Evolutionary conservation across 2,797 vertebrate species (phyloP).

Genomic region (Sebastes jordani): DNA sequence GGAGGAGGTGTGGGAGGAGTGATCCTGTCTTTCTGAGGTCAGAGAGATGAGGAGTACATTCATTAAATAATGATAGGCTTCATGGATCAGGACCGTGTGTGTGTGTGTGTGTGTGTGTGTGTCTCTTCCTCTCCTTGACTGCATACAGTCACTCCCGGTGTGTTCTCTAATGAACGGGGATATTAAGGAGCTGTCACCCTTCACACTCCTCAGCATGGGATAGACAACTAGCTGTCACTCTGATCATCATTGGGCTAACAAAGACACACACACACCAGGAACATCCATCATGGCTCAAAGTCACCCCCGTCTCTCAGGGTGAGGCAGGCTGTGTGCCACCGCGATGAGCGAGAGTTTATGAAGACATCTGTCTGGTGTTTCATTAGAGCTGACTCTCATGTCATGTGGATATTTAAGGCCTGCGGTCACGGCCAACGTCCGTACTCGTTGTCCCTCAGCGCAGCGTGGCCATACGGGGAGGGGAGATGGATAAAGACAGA

Average conservation of each 20-base stretch:
- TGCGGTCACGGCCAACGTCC: slow-evolving; percentile 12
- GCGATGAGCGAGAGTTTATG: slow-evolving; percentile 43
- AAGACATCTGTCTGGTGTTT: slow-evolving; percentile 74
- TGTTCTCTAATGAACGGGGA: slow-evolving; percentile 54
- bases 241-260: slow-evolving; percentile 45
- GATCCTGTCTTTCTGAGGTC: slow-evolving; percentile 2
- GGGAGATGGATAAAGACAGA: slow-evolving; percentile 5
- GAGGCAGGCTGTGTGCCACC: slow-evolving; percentile 38
- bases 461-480: background rate
- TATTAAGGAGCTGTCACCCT: slow-evolving; percentile 57
- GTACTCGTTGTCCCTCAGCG: slow-evolving; percentile 8
- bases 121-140: slow-evolving; percentile 5
- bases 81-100: background rate
- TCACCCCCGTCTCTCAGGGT: slow-evolving; percentile 60
- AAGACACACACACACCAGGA: slow-evolving; percentile 11
- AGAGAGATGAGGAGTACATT: slow-evolving; percentile 5
- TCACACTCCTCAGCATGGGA: slow-evolving; percentile 42
- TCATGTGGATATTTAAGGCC: slow-evolving; percentile 54
- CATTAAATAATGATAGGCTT: slow-evolving; percentile 41
- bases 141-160: slow-evolving; percentile 1
- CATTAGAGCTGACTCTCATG: slow-evolving; percentile 61
- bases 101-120: slow-evolving; percentile 20
- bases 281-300: slow-evolving; percentile 60
- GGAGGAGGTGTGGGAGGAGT: slow-evolving; percentile 2
- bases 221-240: slow-evolving; percentile 61